A percentile compares a stretch with the other conserved stretches of the same genome.
These are phyloP conservation scores for Megaceryle maxima DNA, from an alignment of 2,113 vertebrate genomes.

Conservation along the genomic window DNA sequence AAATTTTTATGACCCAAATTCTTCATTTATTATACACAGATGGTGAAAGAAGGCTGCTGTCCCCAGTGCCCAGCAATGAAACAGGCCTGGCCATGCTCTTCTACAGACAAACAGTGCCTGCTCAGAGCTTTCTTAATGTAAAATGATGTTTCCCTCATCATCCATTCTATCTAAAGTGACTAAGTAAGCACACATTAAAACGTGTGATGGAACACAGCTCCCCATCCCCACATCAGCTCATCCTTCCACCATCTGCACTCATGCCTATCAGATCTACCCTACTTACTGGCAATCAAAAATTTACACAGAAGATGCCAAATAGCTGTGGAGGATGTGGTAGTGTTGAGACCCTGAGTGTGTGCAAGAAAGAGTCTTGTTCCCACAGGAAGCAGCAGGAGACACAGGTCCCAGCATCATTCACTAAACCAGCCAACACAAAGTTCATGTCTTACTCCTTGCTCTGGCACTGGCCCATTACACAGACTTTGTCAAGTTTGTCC, in stretches of 20 bases:
- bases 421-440: neutral
- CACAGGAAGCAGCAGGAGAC: neutral
- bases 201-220: neutral
- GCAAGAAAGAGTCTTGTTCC: neutral
- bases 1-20: constrained; percentile 80
- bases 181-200: neutral
- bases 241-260: neutral
- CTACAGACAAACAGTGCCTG: neutral
- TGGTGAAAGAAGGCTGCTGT: constrained; percentile 64
- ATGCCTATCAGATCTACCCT: neutral
- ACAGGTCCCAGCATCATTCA: too few relatives aligned
- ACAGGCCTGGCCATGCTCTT: neutral
- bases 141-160: neutral
- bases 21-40: constrained; percentile 78
- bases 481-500: neutral
- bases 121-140: neutral
- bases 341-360: neutral
- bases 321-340: neutral
- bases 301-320: neutral
- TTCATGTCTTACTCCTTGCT: neutral
- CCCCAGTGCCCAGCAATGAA: constrained; percentile 46
- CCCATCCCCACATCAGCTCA: neutral
- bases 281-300: neutral
- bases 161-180: neutral
- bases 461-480: neutral